These are phyloP conservation scores for Heterochromis multidens DNA, from an alignment of 2,113 vertebrate genomes.

Conservation along the genomic window DNA sequence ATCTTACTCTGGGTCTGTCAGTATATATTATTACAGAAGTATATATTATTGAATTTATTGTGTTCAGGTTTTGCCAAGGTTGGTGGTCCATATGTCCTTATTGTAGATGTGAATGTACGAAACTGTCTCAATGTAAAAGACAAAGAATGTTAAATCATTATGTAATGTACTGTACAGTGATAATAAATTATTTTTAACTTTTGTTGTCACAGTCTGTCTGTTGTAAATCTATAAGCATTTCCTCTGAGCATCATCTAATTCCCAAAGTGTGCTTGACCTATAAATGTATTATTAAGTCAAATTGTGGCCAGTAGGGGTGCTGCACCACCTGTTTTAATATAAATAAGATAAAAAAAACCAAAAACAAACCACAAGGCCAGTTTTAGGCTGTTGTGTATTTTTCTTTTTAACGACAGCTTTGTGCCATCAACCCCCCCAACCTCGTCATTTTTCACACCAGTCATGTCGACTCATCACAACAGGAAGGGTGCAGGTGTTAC, in stretches of 20 bases:
- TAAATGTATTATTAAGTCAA: neutral
- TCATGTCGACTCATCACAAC: neutral
- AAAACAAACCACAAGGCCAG: neutral
- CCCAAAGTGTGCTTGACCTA: neutral
- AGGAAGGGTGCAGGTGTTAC: neutral
- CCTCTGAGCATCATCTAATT: neutral
- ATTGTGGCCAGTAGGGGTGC: neutral
- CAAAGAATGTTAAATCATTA: neutral
- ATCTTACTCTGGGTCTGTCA: neutral
- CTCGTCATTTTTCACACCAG: neutral
- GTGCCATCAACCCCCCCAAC: neutral
- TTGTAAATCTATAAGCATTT: neutral
- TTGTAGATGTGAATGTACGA: neutral
- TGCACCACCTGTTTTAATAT: neutral
- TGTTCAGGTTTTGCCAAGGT: neutral
- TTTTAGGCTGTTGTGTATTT: neutral
- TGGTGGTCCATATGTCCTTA: neutral
- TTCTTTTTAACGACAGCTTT: neutral
- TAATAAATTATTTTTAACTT: conserved; percentile 22
- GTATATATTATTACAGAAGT: neutral
- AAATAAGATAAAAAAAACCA: neutral
- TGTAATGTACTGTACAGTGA: conserved; percentile 8
- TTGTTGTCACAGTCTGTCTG: neutral
- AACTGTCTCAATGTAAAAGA: neutral
- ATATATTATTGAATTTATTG: neutral